phyloP scores from a whole-genome alignment of 2,113 vertebrate species.

The Butorides virescens region DNA sequence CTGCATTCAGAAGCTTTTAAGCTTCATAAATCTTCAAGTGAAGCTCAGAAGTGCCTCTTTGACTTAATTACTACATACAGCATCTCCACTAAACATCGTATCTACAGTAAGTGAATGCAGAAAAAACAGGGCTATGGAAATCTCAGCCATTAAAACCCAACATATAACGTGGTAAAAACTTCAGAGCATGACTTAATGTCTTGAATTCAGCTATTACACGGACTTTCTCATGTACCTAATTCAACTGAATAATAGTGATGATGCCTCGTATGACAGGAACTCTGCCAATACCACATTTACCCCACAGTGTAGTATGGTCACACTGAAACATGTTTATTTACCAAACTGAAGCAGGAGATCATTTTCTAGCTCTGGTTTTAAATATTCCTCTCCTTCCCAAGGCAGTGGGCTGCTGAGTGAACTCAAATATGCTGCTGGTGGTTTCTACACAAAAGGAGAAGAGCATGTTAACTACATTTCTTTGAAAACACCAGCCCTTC shows the following conservation, averaged over 20 bases:
- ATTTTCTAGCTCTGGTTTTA: conserved; percentile 87
- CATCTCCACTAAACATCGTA: background rate
- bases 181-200: background rate
- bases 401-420: conserved; percentile 74
- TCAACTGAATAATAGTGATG: rapidly evolving
- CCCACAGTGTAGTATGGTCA: background rate
- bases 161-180: background rate
- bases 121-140: background rate
- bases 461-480: background rate
- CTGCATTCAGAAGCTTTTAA: background rate
- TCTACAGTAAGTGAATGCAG: background rate
- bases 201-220: rapidly evolving
- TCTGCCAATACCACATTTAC: background rate
- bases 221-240: background rate
- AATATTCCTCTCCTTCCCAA: conserved; percentile 89
- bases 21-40: background rate
- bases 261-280: rapidly evolving
- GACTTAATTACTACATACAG: background rate
- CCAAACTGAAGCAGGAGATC: conserved; percentile 92
- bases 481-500: background rate
- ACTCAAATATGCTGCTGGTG: conserved; percentile 73
- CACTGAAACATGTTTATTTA: conserved; percentile 28
- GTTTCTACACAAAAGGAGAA: conserved; percentile 76
- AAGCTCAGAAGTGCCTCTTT: background rate
- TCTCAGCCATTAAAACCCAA: background rate